A percentile compares a stretch with the other conserved stretches of the same genome.
Evolutionary conservation across 2,113 vertebrate species (phyloP).

Genomic region (Peromyscus californicus): DNA sequence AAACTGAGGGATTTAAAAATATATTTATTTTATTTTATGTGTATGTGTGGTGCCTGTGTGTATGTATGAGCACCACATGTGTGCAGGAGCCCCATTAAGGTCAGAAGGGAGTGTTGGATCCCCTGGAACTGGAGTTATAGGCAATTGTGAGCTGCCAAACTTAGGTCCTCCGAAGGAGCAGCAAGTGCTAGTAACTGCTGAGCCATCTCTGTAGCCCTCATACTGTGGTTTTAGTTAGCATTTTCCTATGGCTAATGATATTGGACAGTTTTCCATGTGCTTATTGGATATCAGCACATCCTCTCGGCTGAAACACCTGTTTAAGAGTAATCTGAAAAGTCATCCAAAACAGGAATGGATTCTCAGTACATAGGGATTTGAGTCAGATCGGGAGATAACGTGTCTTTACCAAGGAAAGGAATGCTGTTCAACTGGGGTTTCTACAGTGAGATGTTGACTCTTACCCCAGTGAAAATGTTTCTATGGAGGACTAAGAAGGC

Average conservation of each 20-base stretch:
- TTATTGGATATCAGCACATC: not conserved
- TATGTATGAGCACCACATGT: not conserved
- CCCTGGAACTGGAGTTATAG: not conserved
- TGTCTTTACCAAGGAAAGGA: slow-evolving; percentile 64
- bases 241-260: slow-evolving; percentile 28
- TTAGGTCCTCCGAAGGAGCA: not conserved
- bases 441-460: slow-evolving; percentile 22
- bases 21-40: not conserved
- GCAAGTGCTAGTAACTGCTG: not conserved
- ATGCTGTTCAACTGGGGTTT: slow-evolving; percentile 24
- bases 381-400: slow-evolving; percentile 6
- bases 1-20: not conserved
- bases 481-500: slow-evolving; percentile 32
- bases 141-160: not conserved
- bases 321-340: not conserved
- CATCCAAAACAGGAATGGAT: slow-evolving; percentile 44
- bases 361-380: slow-evolving; percentile 60
- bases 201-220: not conserved
- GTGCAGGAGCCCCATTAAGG: not conserved
- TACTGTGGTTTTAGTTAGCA: not conserved
- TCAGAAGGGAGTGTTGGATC: not conserved
- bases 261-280: slow-evolving; percentile 46
- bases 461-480: slow-evolving; percentile 39
- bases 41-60: not conserved
- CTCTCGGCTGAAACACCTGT: slow-evolving; percentile 30